Evolutionary conservation across 2,113 vertebrate species (phyloP), one percentile per base, ranked within the genome.

Genomic region (Cebus imitator): DNA sequence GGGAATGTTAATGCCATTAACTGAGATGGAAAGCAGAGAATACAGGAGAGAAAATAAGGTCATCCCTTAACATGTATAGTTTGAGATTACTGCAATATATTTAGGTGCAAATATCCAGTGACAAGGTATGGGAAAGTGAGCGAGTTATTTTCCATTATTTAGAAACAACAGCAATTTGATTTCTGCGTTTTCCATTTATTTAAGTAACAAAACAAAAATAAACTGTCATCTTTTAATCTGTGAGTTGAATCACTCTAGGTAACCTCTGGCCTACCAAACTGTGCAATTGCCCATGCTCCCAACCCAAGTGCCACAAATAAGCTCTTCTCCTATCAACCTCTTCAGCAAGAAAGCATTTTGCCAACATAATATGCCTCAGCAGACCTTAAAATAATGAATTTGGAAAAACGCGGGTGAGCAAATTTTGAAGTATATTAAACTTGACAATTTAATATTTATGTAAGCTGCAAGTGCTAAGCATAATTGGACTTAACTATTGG

Each of bases 401-500:
- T 45, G n/a, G 21, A 87, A 94, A 32, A 97, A 90, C 72, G 93
- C 40, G 0, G 32, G 73, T 79, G 21, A 58, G 48, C 30, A 95
- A 70, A 87, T 95, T 82, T 72, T 78, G 23, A 94, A 90, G 82
- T 93, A 98, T 95, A 97, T 96, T 83, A 96, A 97, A 97, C 8
- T 32, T 97, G 90, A 96, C 72, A 97, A 80, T 72, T 97, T 97
- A 96, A 92, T 97, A 98, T 97, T 98, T 98, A 94, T 82, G 40
- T 78, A 96, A 81, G 30, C 13, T 64, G 75, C 30, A 97, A 97
- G 43, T 90, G 57, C 9, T 87, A 95, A 93, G 96, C 95, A 96
- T 96, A 98, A 92, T 66, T 96, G 81, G 58, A 93, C 52, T 92
- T 97, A 98, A 97, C 5, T 64, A 95, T 58, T 83, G 20, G 48